These are phyloP conservation scores for Drosophila nebulosa DNA, from an alignment of 1,140 invertebrate species.

Conservation along the genomic window DNA sequence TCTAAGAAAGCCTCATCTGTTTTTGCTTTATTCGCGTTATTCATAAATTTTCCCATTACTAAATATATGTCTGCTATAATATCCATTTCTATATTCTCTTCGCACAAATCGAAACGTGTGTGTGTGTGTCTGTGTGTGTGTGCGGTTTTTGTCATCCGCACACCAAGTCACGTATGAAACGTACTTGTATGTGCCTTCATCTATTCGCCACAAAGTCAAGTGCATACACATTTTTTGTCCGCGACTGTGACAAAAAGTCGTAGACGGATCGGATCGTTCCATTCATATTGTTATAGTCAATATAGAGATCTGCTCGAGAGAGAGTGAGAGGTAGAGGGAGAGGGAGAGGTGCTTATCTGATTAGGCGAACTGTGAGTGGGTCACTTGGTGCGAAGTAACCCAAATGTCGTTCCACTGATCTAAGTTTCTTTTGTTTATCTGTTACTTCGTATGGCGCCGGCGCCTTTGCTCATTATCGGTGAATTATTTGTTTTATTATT, in stretches of 20 bases:
- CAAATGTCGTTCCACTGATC: background rate
- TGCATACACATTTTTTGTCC: constrained; percentile 11
- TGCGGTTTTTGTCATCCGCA: background rate
- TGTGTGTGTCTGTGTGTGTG: background rate
- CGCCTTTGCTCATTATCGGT: constrained; percentile 16
- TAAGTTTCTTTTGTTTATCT: background rate
- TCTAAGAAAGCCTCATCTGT: no score
- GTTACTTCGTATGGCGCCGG: background rate
- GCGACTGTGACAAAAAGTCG: background rate
- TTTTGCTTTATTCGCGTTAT: background rate
- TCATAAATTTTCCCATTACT: background rate
- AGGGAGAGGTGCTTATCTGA: no score
- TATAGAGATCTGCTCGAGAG: no score
- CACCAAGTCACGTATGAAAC: background rate
- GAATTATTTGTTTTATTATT: constrained; percentile 32
- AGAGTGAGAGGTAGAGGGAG: no score
- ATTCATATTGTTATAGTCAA: no score
- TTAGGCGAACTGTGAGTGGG: no score
- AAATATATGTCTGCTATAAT: background rate
- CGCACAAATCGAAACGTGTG: background rate
- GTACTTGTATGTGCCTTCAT: background rate
- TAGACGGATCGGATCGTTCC: no score
- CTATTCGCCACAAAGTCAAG: background rate
- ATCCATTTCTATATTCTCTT: background rate
- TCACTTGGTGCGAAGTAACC: background rate